Evolutionary conservation across 2,888 invertebrate species (phyloP), one percentile per base, ranked within the genome.

Genomic region (Troides aeacus): DNA sequence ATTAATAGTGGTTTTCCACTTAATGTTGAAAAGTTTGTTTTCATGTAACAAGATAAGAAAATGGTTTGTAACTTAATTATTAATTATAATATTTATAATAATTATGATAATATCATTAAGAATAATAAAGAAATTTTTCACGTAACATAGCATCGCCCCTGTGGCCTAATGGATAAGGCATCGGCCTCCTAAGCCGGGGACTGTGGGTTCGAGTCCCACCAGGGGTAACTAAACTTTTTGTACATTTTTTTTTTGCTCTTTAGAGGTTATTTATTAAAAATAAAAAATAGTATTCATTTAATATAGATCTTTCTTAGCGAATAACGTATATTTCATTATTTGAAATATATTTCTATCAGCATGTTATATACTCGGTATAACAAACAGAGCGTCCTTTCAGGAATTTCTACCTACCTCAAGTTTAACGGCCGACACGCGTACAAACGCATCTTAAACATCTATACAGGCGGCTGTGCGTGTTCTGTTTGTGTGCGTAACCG

Each of bases 81-180:
- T 46, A 15, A 15, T 46, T 46, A 46, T 8, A 46, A 46, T 46
- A 46, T 15, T 2, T 46, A 46, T 46, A 12, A 12, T 4, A 46
- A 46, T 46, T 46, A 12, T 46, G 15, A 12, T 2, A 46, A 1
- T 46, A 46, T 15, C 15, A 2, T 12, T 46, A 46, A 56, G n/a
- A 15, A n/a, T 56, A 56, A 21, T 56, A 7, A 56, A 21, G 6
- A n/a, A 1, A 5, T 50, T 64, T 69, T 69, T 69, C 39, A 21
- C 8, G 0, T 2, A 4, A 1, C 12, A 21, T n/a, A 10, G 10
- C n/a, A 70, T 62, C 62, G 94, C 94, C 94, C 94, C 94, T 94
- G 95, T 95, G 95, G 94, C 95, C 95, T 94, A 95, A 95, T 94
- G 94, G 95, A 95, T 94, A 94, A 95, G 95, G 95, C 94, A 94